Evolutionary conservation across 2,888 invertebrate genomes (phyloP).

Genomic region (Drosophila mulleri): DNA sequence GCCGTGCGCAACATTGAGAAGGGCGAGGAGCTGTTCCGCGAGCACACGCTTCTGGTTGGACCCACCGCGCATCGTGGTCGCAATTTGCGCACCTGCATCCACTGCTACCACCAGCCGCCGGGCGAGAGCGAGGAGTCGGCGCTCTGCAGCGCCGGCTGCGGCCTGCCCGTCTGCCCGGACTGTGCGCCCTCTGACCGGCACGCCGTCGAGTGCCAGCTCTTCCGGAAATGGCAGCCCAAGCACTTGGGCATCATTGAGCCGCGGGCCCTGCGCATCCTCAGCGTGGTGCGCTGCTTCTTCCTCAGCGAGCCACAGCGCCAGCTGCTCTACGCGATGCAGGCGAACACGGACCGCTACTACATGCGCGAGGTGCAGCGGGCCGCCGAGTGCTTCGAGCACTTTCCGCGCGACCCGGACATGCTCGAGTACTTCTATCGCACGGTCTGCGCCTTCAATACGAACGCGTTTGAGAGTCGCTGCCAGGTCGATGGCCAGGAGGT

Average conservation of each 20-base stretch:
- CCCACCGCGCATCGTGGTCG: constrained; percentile 87
- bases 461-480: constrained; percentile 83
- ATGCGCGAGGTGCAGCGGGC: constrained; percentile 76
- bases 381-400: constrained; percentile 81
- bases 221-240: constrained; percentile 87
- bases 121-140: constrained; percentile 73
- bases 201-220: constrained; percentile 88
- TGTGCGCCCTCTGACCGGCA: constrained; percentile 88
- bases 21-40: constrained; percentile 90
- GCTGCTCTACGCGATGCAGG: constrained; percentile 83
- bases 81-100: constrained; percentile 87
- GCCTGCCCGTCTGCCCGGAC: constrained; percentile 88
- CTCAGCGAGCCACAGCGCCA: constrained; percentile 76
- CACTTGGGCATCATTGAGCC: constrained; percentile 64
- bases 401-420: constrained; percentile 80
- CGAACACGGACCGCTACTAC: constrained; percentile 82
- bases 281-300: constrained; percentile 82
- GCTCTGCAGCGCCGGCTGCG: constrained; percentile 88
- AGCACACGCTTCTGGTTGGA: constrained; percentile 89
- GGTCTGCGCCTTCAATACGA: constrained; percentile 84
- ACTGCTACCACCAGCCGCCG: constrained; percentile 87
- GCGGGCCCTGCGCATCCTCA: constrained; percentile 78
- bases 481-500: constrained; percentile 76
- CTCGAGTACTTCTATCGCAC: constrained; percentile 82
- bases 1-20: constrained; percentile 88